Evolutionary conservation across 2,113 vertebrate genomes (phyloP).

Genomic region (Neodon shergylaensis): DNA sequence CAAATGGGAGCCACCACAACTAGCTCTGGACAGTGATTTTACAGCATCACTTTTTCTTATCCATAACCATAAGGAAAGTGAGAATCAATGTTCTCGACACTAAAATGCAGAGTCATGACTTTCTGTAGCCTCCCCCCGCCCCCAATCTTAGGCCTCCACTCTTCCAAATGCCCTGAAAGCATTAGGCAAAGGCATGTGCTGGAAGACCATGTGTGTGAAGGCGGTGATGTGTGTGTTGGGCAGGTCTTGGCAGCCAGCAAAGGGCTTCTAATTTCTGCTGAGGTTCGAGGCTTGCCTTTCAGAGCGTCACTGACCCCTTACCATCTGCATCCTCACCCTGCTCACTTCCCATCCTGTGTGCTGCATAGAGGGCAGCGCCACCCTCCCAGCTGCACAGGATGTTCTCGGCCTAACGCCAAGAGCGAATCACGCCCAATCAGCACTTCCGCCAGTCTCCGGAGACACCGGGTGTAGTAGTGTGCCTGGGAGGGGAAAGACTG

Average conservation of each 20-base stretch:
- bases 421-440: conserved; percentile 28
- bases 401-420: conserved; percentile 41
- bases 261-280: not conserved
- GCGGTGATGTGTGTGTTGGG: not conserved
- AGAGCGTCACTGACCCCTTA: not conserved
- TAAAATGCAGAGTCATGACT: not conserved
- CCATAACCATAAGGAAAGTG: not conserved
- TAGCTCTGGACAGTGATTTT: not conserved
- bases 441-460: not conserved
- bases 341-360: not conserved
- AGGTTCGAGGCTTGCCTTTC: not conserved
- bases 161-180: not conserved
- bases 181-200: not conserved
- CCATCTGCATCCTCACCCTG: not conserved
- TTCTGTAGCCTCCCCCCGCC: not conserved
- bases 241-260: not conserved
- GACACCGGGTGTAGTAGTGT: not conserved
- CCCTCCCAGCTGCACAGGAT: conserved; percentile 29
- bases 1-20: not conserved
- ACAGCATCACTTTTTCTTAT: not conserved
- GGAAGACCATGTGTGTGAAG: not conserved
- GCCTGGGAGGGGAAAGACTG: not conserved
- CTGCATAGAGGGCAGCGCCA: not conserved
- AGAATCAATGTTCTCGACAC: not conserved
- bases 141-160: not conserved